A percentile compares a stretch with the other conserved stretches of the same genome.
Evolutionary conservation across 1,140 invertebrate species (phyloP).

Genomic region (Chlorops oryzae): DNA sequence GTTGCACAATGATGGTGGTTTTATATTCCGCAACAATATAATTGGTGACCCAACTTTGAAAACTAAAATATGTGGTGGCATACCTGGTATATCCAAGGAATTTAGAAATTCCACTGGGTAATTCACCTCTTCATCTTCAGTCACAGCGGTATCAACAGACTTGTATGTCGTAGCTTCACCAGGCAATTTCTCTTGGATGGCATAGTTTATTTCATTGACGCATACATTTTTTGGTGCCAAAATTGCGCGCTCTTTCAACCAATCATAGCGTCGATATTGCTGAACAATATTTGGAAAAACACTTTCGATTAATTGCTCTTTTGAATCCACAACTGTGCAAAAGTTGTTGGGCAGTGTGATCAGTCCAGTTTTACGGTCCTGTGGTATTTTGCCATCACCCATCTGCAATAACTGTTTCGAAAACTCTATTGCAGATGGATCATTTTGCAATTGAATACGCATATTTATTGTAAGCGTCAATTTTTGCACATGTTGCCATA

Average conservation of each 20-base stretch:
- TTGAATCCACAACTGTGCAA: slow-evolving; percentile 25
- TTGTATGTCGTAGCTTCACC: slow-evolving; percentile 34
- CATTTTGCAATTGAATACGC: slow-evolving; percentile 8
- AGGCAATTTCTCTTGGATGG: slow-evolving; percentile 32
- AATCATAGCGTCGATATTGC: slow-evolving; percentile 44
- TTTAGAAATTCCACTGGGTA: slow-evolving; percentile 49
- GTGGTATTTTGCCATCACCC: slow-evolving; percentile 41
- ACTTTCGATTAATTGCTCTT: slow-evolving; percentile 38
- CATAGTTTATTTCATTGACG: slow-evolving; percentile 37
- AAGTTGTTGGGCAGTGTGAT: slow-evolving; percentile 44
- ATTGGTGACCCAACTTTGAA: slow-evolving; percentile 47
- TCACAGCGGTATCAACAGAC: slow-evolving; percentile 41
- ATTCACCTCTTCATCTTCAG: slow-evolving; percentile 38
- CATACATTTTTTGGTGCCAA: slow-evolving; percentile 36
- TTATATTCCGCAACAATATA: slow-evolving; percentile 45
- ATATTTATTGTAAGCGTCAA: slow-evolving; percentile 10
- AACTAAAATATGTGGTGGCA: slow-evolving; percentile 43
- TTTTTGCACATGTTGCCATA: too few relatives aligned
- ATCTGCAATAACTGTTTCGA: too few relatives aligned
- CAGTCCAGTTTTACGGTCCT: slow-evolving; percentile 28
- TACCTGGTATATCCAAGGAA: slow-evolving; percentile 41
- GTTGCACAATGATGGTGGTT: slow-evolving; percentile 47
- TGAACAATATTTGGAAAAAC: slow-evolving; percentile 42
- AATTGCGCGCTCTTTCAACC: slow-evolving; percentile 35
- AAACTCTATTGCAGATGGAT: slow-evolving; percentile 1